Base-by-base conservation (phyloP, 2,888 invertebrate species). In the Polyploca ridens region DNA sequence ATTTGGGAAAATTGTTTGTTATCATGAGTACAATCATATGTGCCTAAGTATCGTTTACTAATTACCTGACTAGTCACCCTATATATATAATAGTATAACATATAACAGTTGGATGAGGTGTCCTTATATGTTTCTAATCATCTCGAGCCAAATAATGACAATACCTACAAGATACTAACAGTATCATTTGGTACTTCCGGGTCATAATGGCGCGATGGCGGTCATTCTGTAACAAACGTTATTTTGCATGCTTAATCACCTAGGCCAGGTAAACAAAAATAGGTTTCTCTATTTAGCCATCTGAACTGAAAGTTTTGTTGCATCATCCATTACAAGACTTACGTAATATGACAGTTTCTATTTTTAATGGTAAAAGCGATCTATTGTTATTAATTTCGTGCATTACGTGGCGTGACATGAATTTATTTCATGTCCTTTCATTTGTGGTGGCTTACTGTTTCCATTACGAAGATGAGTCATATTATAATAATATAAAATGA, bases 261-360 rank as follows among this genome's bases (percentile, higher is more conserved):
- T 63, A 46, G 62, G 62, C 74, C 80, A 76, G 71, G 72, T 71
- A 76, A 78, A 82, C 74, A 79, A 69, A 68, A 74, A 57, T 69
- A 63, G 70, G 66, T 74, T 72, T 75, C 71, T 65, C 64, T 58
- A 69, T 60, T 65, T 64, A 62, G 46, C 72, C 63, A 67, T 70
- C 65, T 58, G 63, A 69, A 72, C 71, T 72, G 70, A 77, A 76
- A 71, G 72, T 63, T 65, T 54, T 73, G 74, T 72, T 75, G 66
- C 73, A 65, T 71, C 69, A 73, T 57, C 64, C 66, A 38, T 76
- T 76, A 65, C 67, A 73, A 74, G 73, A 68, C 76, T 72, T 74
- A 75, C 67, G 69, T 75, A 78, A 80, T 64, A 69, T 46, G 27
- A 44, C 64, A 64, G 67, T 73, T 69, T 77, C 68, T 68, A 64